Conservation (phyloP, 1,140 invertebrate species). For the Pseudomyrmex flavicornis region DNA sequence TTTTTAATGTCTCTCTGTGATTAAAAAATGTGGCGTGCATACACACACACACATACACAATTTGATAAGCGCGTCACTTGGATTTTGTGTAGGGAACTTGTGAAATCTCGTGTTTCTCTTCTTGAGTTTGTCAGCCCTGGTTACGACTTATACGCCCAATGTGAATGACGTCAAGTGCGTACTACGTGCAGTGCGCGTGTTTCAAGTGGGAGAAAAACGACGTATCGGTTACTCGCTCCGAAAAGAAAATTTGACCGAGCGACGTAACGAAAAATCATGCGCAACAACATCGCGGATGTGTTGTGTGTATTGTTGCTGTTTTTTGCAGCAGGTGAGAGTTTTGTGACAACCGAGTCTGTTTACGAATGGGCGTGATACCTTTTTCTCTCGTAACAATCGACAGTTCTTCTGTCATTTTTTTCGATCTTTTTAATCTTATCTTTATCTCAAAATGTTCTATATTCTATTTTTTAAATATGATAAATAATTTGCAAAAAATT, state of each 20-base stretch:
- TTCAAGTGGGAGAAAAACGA: background rate
- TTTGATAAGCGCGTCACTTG: background rate
- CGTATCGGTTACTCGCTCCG: background rate
- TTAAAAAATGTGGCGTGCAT: too few species aligned
- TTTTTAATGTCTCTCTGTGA: too few species aligned
- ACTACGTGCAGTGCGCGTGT: slow-evolving; percentile 38
- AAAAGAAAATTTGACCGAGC: slow-evolving; percentile 13
- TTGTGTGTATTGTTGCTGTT: slow-evolving; percentile 37
- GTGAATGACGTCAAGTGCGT: slow-evolving; percentile 71
- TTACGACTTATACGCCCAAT: slow-evolving; percentile 68
- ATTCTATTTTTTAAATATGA: background rate
- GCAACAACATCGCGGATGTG: slow-evolving; percentile 2
- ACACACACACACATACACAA: too few species aligned
- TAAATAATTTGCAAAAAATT: background rate
- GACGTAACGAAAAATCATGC: slow-evolving; percentile 17
- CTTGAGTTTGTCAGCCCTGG: background rate
- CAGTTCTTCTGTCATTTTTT: background rate
- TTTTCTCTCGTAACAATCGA: background rate
- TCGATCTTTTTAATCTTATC: background rate
- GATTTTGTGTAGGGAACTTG: background rate
- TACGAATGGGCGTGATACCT: slow-evolving; percentile 32
- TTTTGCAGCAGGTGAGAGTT: slow-evolving; percentile 49
- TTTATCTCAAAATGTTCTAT: background rate
- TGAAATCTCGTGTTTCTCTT: background rate
- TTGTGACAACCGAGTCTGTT: slow-evolving; percentile 6